Conservation (phyloP, 2,888 invertebrate species). For the Tholera decimalis region DNA sequence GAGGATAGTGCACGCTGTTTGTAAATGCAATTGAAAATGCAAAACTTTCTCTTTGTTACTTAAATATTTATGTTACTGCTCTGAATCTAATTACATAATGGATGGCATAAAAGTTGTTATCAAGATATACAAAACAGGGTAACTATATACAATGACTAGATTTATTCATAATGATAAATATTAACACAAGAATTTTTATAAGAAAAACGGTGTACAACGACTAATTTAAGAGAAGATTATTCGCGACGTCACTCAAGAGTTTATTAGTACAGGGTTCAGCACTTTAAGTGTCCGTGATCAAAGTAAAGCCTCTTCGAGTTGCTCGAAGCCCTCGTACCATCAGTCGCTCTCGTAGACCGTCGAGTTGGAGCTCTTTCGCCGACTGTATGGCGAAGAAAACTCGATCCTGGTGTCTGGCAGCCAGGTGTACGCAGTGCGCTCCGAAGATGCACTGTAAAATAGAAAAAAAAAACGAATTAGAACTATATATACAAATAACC, state of each 20-base stretch:
- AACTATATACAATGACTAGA: constrained; percentile 65
- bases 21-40: constrained; percentile 24
- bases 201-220: constrained; percentile 45
- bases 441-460: constrained; percentile 88
- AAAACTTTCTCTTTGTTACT: constrained; percentile 17
- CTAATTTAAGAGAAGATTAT: constrained; percentile 47
- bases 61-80: constrained; percentile 30
- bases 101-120: constrained; percentile 63
- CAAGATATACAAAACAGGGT: constrained; percentile 44
- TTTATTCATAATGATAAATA: constrained; percentile 36
- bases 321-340: constrained; percentile 85
- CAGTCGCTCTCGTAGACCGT: constrained; percentile 90
- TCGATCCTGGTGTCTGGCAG: constrained; percentile 89
- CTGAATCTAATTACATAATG: constrained; percentile 54
- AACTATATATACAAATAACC: background rate
- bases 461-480: constrained; percentile 57
- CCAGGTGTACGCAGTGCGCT: constrained; percentile 91
- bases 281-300: constrained; percentile 77
- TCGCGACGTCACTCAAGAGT: constrained; percentile 60
- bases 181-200: constrained; percentile 41
- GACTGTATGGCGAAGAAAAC: constrained; percentile 85
- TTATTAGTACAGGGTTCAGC: constrained; percentile 60
- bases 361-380: constrained; percentile 87
- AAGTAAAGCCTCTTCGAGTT: constrained; percentile 86
- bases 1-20: constrained; percentile 11